Base-by-base conservation (phyloP, 92 coral and sea anemone species). In the Siderastrea siderea region DNA sequence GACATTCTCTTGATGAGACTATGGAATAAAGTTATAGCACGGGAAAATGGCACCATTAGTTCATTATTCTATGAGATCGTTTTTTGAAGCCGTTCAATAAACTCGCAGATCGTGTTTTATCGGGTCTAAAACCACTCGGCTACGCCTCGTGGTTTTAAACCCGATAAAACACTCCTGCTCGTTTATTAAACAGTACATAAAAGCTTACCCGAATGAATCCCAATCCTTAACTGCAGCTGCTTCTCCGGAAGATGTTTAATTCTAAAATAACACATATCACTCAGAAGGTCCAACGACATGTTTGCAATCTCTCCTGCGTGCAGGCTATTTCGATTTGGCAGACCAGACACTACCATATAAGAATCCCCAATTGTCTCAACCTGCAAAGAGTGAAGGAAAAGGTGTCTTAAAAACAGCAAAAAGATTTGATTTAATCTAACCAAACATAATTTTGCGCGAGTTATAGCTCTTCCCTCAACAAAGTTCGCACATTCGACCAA, bases 361-460 rank as follows among this genome's bases (percentile, higher is more conserved):
- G 95, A 94, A 69, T 95, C 98, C 43, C 98, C 98, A 43, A 95
- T 95, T 7, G 98, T 95, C 88, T 95, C 98, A 38, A 95, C 98
- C 98, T 95, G 10, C 0, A 1, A 10, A 45, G 51, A 49, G 66
- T 49, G 16, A 4, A 70, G 1, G 48, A 2, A 67, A 26, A 44
- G 15, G 19, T 14, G 66, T 16, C 70, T 26, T 65, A 8, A 6
- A 2, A 67, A 26, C 1, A 38, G 3, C 38, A 4, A 2, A 67
- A 4, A 7, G 3, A 16, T 6, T 38, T 5, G 57, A 6, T 53
- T 61, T 12, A 13, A 8, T 12, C 4, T 61, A 9, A 11, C 49
- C 1, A 68, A 47, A 7, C 49, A 26, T 7, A 64, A n/a, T 8
- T 38, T 64, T 64, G 15, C 47, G 12, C n/a, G 43, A 7, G 72